Conservation (phyloP, 1,140 invertebrate genomes). For the Drosophila burlai region DNA sequence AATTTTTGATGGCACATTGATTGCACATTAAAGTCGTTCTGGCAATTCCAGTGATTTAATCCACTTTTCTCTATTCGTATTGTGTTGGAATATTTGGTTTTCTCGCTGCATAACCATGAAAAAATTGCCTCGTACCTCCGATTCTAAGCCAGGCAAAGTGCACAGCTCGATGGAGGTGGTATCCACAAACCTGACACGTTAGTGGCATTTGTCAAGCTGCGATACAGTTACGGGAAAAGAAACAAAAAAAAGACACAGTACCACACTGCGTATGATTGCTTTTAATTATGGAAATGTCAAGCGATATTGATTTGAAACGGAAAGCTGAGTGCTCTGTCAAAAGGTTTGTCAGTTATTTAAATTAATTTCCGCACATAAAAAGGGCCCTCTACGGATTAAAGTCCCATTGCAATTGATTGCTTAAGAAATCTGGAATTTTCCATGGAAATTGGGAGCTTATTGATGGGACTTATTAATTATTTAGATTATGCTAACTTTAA, state of each 20-base stretch:
- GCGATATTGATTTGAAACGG: background rate
- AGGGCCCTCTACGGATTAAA: background rate
- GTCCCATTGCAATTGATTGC: background rate
- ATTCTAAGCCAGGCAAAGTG: conserved; percentile 36
- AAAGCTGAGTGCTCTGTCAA: background rate
- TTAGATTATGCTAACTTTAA: background rate
- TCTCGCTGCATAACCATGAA: conserved; percentile 48
- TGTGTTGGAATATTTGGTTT: background rate
- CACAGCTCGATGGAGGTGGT: conserved; percentile 9
- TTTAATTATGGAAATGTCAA: conserved; percentile 25
- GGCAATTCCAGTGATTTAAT: background rate
- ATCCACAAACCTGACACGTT: conserved; percentile 15
- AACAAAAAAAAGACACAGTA: background rate
- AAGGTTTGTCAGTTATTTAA: conserved; percentile 15
- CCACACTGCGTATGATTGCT: conserved; percentile 14
- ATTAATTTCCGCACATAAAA: background rate
- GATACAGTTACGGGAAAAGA: background rate
- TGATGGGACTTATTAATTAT: background rate
- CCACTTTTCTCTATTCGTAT: background rate
- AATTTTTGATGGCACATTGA: conserved; percentile 60
- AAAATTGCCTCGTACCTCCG: conserved; percentile 39
- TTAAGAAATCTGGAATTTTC: background rate
- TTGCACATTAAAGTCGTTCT: conserved; percentile 36
- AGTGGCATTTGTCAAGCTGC: background rate
- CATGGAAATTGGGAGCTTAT: background rate